Evolutionary conservation across 2,113 vertebrate species (phyloP), one percentile per base, ranked within the genome.

Genomic region (Chaetops frenatus): DNA sequence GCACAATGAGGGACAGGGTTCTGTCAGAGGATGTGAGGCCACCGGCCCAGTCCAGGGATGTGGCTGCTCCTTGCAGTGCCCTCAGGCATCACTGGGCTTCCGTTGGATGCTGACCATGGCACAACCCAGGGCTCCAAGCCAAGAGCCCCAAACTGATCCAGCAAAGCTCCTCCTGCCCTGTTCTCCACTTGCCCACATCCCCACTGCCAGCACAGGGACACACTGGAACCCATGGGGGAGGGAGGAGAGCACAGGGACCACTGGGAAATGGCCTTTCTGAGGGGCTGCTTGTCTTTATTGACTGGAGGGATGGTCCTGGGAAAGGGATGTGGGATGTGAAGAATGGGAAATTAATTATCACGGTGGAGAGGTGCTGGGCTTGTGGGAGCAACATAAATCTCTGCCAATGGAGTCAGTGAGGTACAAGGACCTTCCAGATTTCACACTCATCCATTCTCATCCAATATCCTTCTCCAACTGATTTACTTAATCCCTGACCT

Each of bases 161-260:
- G 17, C 31, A 80, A 79, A 76, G 19, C 9, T 74, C 65, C 42
- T 44, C 16, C 50, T 83, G 1, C 12, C 5, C 28, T 35, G 3
- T 38, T 79, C 21, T 85, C 33, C 42, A 54, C 7, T 10, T 0
- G 1, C 7, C 36, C 1, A 1, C 27, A n/a, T 10, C 47, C 17
- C 29, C 28, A 29, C 2, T n/a, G 31, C 53, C 8, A 3, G 8
- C 61, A 40, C 0, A 0, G 35, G 14, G 20, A 19, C 48, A 35
- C 27, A 15, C 20, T 29, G 38, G 53, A 70, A 51, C 22, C 19
- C 6, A 0, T 0, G 3, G 6, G 18, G 40, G 10, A 62, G 56
- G 20, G 20, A 86, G 51, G 42, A 64, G 18, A 82, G 27, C 0
- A 0, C 22, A 57, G 20, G 23, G 14, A 27, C 25, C 2, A 1